Evolutionary conservation across 2,888 invertebrate species (phyloP), one percentile per base, ranked within the genome.

Genomic region (Rhagium mordax): DNA sequence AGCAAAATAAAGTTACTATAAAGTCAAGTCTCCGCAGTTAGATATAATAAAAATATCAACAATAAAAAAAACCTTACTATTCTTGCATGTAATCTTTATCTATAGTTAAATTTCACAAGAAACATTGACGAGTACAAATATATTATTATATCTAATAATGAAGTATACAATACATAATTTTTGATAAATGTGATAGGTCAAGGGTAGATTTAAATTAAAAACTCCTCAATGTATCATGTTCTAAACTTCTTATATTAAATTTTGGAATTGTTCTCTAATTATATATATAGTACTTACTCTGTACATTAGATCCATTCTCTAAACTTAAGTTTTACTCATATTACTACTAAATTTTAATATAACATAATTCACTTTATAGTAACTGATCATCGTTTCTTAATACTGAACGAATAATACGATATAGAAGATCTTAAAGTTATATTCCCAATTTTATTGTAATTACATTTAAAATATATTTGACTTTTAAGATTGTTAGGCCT

Each of bases 51-150:
- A 76, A 74, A 33, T 76, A 78, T 79, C 81, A 80, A 79, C 79
- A 78, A 78, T 80, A 74, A 76, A 75, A 67, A 71, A 51, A 65
- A 51, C 60, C 72, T 75, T 75, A 79, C 79, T 79, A 77, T 79
- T 79, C 81, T 79, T 83, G 83, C 82, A 83, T 83, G 82, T 81
- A 79, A 77, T 81, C 77, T 82, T 79, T 72, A 77, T 78, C 77
- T 81, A 79, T 81, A 81, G 79, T 78, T 81, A 71, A 70, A 79
- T 77, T 78, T 78, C 74, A 75, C 80, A 78, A 73, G 76, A 81
- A 79, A 80, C 81, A 82, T 81, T 81, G 79, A 81, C 77, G 80
- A 84, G 84, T 83, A 83, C 84, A 83, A 83, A 83, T 81, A 81
- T 80, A 79, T 72, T 72, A 76, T 76, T 72, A 76, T 74, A 72